Evolutionary conservation across 2,888 invertebrate genomes (phyloP).

Genomic region (Stenodema calcarata): DNA sequence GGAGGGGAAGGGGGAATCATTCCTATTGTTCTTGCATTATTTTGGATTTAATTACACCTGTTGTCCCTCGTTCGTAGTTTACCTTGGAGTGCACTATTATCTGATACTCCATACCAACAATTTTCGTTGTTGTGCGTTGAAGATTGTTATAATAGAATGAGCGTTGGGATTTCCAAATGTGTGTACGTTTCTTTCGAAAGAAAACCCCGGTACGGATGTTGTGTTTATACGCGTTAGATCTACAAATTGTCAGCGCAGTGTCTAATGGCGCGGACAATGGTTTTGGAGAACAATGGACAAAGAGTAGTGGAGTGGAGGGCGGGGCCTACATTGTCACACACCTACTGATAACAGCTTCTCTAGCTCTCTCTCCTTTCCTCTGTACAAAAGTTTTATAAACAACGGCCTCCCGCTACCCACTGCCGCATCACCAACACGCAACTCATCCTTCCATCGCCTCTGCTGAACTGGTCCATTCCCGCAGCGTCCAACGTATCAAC

Average conservation of each 20-base stretch:
- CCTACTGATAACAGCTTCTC: conserved; percentile 39
- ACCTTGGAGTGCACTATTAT: too few relatives aligned
- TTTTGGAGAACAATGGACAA: conserved; percentile 31
- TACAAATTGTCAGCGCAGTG: conserved; percentile 35
- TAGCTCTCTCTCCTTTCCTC: conserved; percentile 27
- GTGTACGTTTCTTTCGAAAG: background rate
- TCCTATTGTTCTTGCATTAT: too few relatives aligned
- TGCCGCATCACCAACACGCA: background rate
- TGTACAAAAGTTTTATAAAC: conserved; percentile 35
- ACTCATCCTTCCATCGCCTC: background rate
- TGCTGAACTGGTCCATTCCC: background rate
- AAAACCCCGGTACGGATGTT: background rate
- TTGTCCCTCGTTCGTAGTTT: too few relatives aligned
- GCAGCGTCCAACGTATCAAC: background rate
- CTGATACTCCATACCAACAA: too few relatives aligned
- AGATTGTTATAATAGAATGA: background rate
- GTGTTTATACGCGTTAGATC: conserved; percentile 23
- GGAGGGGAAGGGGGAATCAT: too few relatives aligned
- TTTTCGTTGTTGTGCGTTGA: too few relatives aligned
- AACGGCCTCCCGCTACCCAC: background rate
- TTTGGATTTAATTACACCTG: too few relatives aligned
- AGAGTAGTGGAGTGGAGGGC: background rate
- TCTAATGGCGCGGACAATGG: conserved; percentile 42
- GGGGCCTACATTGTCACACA: conserved; percentile 17
- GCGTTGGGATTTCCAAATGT: background rate